These are phyloP conservation scores for Caradrina kadenii DNA, from an alignment of 2,888 invertebrate genomes.

Conservation along the genomic window DNA sequence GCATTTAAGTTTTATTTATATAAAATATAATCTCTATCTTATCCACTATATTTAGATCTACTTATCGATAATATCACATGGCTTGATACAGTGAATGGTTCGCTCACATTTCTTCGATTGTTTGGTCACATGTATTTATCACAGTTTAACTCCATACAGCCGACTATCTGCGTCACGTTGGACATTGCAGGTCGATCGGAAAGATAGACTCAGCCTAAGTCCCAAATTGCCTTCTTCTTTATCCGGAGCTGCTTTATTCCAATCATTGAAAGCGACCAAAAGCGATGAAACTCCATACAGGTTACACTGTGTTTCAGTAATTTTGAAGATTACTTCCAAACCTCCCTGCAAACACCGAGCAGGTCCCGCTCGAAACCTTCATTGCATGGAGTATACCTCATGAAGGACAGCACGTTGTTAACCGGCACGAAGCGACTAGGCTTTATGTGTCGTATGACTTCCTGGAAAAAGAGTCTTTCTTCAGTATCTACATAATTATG, in stretches of 20 bases:
- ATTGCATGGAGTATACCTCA: conserved; percentile 75
- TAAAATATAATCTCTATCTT: conserved; percentile 35
- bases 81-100: conserved; percentile 36
- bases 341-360: conserved; percentile 83
- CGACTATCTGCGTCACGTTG: conserved; percentile 14
- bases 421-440: conserved; percentile 78
- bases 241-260: conserved; percentile 3
- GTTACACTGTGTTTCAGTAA: conserved; percentile 37
- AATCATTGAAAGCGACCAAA: conserved; percentile 34
- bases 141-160: conserved; percentile 45
- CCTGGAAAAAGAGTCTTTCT: conserved; percentile 67
- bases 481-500: not conserved
- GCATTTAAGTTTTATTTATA: conserved; percentile 9
- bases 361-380: conserved; percentile 81
- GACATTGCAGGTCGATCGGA: not conserved
- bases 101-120: conserved; percentile 16
- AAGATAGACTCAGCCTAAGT: not conserved
- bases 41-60: conserved; percentile 44
- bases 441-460: conserved; percentile 68
- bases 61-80: conserved; percentile 74
- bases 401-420: conserved; percentile 78
- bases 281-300: conserved; percentile 41
- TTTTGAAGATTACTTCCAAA: conserved; percentile 72
- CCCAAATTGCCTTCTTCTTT: not conserved
- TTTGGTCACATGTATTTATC: conserved; percentile 12